These are phyloP conservation scores for Ciconia maguari DNA, from an alignment of 2,113 vertebrate genomes.

Conservation along the genomic window DNA sequence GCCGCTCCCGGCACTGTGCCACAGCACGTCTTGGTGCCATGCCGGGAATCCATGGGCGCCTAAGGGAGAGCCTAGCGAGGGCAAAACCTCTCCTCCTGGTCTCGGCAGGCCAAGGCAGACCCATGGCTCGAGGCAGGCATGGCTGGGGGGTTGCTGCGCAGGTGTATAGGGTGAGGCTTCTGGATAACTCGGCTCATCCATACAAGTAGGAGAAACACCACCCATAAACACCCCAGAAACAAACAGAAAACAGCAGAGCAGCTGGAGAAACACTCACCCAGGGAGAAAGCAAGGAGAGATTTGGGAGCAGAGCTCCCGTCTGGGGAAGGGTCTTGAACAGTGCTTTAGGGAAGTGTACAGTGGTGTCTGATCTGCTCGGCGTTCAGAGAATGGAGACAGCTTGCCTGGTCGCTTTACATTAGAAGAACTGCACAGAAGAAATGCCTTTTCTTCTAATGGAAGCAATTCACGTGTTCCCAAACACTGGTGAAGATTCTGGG, in stretches of 20 bases:
- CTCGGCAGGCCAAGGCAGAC: neutral
- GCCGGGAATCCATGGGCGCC: rapidly evolving
- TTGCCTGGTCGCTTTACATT: neutral
- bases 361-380: neutral
- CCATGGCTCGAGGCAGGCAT: neutral
- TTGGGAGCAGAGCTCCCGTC: neutral
- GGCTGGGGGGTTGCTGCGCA: rapidly evolving
- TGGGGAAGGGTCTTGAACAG: neutral
- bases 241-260: neutral
- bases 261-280: neutral
- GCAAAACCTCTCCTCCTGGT: neutral
- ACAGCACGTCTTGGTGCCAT: neutral
- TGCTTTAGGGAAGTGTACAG: neutral
- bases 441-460: neutral
- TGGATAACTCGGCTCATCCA: neutral
- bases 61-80: rapidly evolving
- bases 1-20: rapidly evolving
- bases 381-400: neutral
- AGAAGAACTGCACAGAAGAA: neutral
- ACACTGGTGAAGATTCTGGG: neutral
- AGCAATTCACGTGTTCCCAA: neutral
- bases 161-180: neutral
- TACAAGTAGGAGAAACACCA: neutral
- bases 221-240: neutral
- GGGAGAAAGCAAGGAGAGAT: neutral